phyloP scores from a whole-genome alignment of 1,140 invertebrate genomes.

The Reticulitermes speratus region DNA sequence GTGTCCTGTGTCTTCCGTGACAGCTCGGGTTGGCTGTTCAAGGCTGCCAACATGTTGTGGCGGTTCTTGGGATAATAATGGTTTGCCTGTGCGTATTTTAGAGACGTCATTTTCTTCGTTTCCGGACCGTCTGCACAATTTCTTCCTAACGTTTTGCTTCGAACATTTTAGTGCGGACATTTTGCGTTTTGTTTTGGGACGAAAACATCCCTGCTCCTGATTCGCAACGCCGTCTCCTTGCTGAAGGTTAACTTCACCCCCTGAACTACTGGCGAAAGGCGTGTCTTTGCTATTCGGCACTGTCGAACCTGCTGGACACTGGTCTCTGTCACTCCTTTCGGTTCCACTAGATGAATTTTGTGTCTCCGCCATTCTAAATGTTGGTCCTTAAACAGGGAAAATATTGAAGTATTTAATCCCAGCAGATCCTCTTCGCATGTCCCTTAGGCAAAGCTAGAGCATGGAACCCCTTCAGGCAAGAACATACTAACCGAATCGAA shows the following conservation, averaged over 20 bases:
- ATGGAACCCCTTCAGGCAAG: no score
- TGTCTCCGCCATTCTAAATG: background rate
- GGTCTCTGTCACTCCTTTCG: background rate
- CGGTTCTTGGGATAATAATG: background rate
- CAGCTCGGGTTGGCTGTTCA: background rate
- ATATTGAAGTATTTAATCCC: no score
- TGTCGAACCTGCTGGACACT: background rate
- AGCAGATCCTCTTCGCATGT: no score
- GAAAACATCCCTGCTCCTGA: background rate
- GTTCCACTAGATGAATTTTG: background rate
- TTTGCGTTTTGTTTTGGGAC: background rate
- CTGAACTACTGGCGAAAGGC: background rate
- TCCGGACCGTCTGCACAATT: background rate
- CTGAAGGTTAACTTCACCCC: background rate
- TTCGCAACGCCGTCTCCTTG: background rate
- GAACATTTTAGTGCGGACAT: background rate
- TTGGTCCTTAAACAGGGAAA: background rate
- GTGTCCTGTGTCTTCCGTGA: background rate
- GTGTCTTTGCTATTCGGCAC: background rate
- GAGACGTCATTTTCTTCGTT: background rate
- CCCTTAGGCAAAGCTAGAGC: no score
- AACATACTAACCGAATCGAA: no score
- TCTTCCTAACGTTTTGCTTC: background rate
- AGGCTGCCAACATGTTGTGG: no score
- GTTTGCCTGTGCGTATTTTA: background rate